Evolutionary conservation across 1,140 invertebrate species (phyloP), one percentile per base, ranked within the genome.

Genomic region (Pectinophora gossypiella): DNA sequence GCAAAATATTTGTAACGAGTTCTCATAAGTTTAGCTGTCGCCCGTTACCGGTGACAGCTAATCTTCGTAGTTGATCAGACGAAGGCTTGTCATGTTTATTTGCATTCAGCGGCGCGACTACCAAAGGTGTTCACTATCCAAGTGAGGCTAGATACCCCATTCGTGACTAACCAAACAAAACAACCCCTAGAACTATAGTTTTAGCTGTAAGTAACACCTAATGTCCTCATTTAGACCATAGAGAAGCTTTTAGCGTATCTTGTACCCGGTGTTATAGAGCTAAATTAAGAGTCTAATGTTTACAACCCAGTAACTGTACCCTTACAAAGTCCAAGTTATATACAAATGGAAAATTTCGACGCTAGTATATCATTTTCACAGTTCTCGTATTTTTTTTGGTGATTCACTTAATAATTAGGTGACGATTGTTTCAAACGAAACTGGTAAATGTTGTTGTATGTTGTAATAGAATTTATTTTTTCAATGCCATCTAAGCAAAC

Each of bases 41-140:
- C 36, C 32, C 12, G n/a, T n/a, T n/a, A 55, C 44, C 45, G 52
- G 49, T 69, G 67, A 78, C 74, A 76, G 79, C 69, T 75, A 76
- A 76, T 67, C 72, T 78, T 77, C 36, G 71, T 80, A 81, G 76
- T 68, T 66, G 52, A 58, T 61, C 48, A 43, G 64, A 71, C 19
- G 56, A 65, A 64, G 58, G 79, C 79, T 83, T 85, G 52, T 74
- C 76, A 83, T 81, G 53, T 84, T 84, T 74, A 72, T 81, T 86
- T 83, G 76, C 83, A 70, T 73, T 54, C 51, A 47, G 57, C n/a
- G n/a, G n/a, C 43, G 40, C 54, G 45, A 56, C 48, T 40, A 6
- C 3, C 7, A 15, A 1, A 40, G 2, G 13, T 40, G 1, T 27
- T 27, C n/a, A n/a, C n/a, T n/a, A n/a, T n/a, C n/a, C 2, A 16